Evolutionary conservation across 2,113 vertebrate species (phyloP).

Genomic region (Hydropotes inermis): DNA sequence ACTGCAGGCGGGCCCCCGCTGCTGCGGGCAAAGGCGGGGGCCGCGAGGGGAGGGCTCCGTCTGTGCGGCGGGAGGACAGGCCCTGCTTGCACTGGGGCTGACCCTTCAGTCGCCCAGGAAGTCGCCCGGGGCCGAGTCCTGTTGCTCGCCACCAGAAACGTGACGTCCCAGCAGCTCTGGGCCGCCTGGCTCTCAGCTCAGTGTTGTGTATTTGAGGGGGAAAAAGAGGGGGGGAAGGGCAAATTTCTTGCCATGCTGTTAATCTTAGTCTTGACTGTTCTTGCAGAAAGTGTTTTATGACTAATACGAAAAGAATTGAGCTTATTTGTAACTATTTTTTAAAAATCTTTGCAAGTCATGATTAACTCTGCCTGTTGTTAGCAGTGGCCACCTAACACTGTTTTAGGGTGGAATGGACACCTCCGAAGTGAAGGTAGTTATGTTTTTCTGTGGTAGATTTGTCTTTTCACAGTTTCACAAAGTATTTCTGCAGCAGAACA

Average conservation of each 20-base stretch:
- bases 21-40: background rate
- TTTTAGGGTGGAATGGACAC: background rate
- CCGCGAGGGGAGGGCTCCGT: background rate
- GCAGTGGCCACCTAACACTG: background rate
- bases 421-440: background rate
- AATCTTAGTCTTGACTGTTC: background rate
- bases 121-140: background rate
- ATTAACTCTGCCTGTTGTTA: background rate
- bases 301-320: background rate
- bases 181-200: background rate
- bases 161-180: background rate
- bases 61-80: background rate
- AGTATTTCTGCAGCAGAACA: background rate
- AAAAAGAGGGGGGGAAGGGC: too few species aligned
- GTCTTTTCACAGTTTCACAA: background rate
- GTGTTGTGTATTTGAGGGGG: background rate
- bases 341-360: background rate
- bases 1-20: background rate
- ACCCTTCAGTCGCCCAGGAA: background rate
- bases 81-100: background rate
- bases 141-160: background rate
- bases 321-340: background rate
- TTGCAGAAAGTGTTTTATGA: background rate
- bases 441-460: background rate
- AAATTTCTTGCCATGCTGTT: background rate